Conservation (phyloP, 2,113 vertebrate genomes). For the Lepidothrix coronata region DNA sequence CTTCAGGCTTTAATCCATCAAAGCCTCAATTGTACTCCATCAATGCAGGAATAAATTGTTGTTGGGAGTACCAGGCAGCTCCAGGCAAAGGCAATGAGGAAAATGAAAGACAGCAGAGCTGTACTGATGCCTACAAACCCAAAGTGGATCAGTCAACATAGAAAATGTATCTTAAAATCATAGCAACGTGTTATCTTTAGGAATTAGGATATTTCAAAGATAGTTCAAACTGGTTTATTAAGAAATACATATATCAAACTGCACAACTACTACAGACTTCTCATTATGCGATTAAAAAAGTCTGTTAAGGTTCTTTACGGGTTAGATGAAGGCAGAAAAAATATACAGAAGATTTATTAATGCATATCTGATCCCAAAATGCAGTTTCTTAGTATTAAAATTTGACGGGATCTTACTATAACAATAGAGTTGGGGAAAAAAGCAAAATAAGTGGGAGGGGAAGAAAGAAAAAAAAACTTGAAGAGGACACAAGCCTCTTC, state of each 20-base stretch:
- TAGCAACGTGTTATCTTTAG: neutral
- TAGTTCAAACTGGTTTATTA: neutral
- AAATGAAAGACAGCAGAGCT: neutral
- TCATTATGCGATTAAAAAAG: neutral
- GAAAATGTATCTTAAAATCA: neutral
- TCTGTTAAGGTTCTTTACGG: neutral
- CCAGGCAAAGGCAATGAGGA: neutral
- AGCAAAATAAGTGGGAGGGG: neutral
- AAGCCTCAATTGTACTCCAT: neutral
- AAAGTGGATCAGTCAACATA: neutral
- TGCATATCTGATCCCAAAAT: neutral
- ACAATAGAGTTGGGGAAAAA: neutral
- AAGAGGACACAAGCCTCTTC: neutral
- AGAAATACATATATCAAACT: neutral
- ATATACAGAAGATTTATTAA: neutral
- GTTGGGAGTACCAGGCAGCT: neutral
- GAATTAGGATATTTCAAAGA: neutral
- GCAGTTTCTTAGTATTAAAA: neutral
- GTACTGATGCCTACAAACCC: neutral
- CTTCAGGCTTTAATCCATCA: neutral
- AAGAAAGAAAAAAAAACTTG: fast-evolving
- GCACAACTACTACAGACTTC: neutral
- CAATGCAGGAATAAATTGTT: neutral
- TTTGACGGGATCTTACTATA: neutral
- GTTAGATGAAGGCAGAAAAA: neutral